Percentiles rank a stretch among this genome's conserved stretches.
These are phyloP conservation scores for Chelon auratus DNA, from an alignment of 2,797 vertebrate genomes.

Conservation along the genomic window DNA sequence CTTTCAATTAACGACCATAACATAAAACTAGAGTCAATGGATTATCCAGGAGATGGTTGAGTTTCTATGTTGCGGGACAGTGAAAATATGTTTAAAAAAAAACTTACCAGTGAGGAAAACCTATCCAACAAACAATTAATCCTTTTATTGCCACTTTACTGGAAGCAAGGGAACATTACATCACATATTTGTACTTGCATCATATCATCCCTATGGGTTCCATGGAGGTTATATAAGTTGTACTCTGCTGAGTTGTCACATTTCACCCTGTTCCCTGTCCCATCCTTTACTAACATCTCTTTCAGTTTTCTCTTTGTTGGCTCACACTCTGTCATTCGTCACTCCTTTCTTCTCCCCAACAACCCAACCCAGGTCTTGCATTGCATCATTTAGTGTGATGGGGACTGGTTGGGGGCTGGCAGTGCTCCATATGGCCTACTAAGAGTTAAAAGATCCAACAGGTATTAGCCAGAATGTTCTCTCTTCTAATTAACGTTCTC, in stretches of 20 bases:
- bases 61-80: background rate
- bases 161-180: background rate
- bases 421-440: conserved; percentile 13
- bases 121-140: background rate
- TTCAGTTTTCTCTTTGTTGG: conserved; percentile 15
- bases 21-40: background rate
- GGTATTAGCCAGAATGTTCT: conserved; percentile 47
- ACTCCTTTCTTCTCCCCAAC: background rate
- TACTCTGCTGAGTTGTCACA: conserved; percentile 41
- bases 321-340: background rate
- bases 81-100: background rate
- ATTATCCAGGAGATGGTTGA: background rate
- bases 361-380: conserved; percentile 26
- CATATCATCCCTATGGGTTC: conserved; percentile 4
- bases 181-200: background rate
- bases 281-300: conserved; percentile 2
- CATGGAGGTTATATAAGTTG: conserved; percentile 42
- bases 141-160: background rate
- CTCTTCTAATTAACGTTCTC: conserved; percentile 53
- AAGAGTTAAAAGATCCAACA: conserved; percentile 56
- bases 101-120: background rate
- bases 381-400: conserved; percentile 41
- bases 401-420: background rate
- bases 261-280: conserved; percentile 16
- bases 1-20: background rate